Evolutionary conservation across 2,797 vertebrate genomes (phyloP), one percentile per base, ranked within the genome.

Genomic region (Rhyacichthys aspro): DNA sequence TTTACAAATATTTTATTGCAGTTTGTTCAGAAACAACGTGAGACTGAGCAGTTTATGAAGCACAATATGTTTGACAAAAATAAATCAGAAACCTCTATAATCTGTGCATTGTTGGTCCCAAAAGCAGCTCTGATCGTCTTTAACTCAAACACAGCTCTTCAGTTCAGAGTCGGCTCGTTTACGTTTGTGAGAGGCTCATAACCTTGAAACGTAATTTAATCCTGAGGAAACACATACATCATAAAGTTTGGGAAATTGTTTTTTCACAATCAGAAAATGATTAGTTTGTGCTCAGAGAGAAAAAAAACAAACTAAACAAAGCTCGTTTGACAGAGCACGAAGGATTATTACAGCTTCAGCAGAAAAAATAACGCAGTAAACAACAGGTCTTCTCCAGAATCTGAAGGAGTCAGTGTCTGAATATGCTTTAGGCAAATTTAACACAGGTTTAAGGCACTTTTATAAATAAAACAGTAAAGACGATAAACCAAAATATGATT

Each of bases 261-360:
- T 67, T 50, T 59, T 52, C 59, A 14, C 52, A 55, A 59, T 55
- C 42, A 42, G n/a, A 17, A 17, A 63, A 14, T 39, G 49, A 73
- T 76, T 61, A 48, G 28, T 63, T 61, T 61, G 54, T 15, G 65
- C 69, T 70, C 23, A 36, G 28, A 41, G 17, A 23, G 19, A 23
- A 23, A 23, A 23, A 23, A 23, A 23, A 23, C 19, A n/a, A n/a
- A n/a, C 38, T 67, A 56, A 52, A 57, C 9, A 60, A 55, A 64
- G 42, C 44, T n/a, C n/a, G n/a, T 41, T 41, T 41, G 38, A 41
- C 3, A 3, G 11, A 1, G n/a, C 38, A 41, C 11, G 5, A 41
- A 41, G 5, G 12, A 41, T 12, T 14, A 41, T 41, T 12, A 52
- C 9, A 15, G 9, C 23, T 56, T 65, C 59, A 34, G 1, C 12